A percentile compares a stretch with the other conserved stretches of the same genome.
Conservation (phyloP, 2,888 invertebrate species). For the Phrixothrix hirtus region DNA sequence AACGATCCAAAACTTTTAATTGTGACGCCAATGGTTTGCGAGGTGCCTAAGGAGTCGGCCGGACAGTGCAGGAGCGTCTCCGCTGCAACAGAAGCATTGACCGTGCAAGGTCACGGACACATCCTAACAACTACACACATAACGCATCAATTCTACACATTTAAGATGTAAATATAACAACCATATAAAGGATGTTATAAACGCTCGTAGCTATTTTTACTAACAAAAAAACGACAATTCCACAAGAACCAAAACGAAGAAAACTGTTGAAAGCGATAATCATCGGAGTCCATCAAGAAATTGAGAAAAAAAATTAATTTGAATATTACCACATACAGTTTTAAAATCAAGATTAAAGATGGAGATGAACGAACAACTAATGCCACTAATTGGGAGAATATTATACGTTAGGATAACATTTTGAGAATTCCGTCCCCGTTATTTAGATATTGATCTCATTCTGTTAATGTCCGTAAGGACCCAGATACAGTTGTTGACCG, state of each 20-base stretch:
- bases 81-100: slow-evolving; percentile 40
- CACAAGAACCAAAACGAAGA: neutral
- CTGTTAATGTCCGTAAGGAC: slow-evolving; percentile 7
- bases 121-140: slow-evolving; percentile 23
- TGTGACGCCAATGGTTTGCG: slow-evolving; percentile 27
- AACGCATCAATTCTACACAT: slow-evolving; percentile 18
- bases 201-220: no score
- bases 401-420: slow-evolving; percentile 7
- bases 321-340: slow-evolving; percentile 1
- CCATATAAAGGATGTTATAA: slow-evolving; percentile 2
- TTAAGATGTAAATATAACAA: slow-evolving; percentile 16
- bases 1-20: no score
- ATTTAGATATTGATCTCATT: slow-evolving; percentile 15
- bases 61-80: slow-evolving; percentile 28
- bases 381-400: slow-evolving; percentile 10
- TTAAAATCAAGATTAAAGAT: slow-evolving; percentile 8
- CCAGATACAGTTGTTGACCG: slow-evolving; percentile 22
- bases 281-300: neutral
- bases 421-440: slow-evolving; percentile 18
- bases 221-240: no score
- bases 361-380: slow-evolving; percentile 8
- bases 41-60: slow-evolving; percentile 12
- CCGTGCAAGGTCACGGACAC: slow-evolving; percentile 44
- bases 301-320: neutral
- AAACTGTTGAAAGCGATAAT: neutral